Percentiles rank a stretch among this genome's conserved stretches.
phyloP scores from a whole-genome alignment of 1,140 invertebrate genomes.

The Pseudobourletiella spinata region DNA sequence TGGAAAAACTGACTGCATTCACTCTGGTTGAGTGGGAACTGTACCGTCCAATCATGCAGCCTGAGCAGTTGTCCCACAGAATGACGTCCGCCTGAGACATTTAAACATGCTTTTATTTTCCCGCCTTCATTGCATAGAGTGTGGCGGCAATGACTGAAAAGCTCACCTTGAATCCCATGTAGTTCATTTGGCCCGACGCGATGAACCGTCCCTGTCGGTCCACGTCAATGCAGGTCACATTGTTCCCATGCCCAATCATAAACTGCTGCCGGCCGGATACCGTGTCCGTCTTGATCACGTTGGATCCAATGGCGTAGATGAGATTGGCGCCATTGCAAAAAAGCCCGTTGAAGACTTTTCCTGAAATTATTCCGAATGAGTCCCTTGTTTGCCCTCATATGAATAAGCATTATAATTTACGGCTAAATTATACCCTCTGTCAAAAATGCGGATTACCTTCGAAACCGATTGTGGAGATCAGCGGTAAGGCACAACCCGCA shows the following conservation, averaged over 20 bases:
- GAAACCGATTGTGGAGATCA: slow-evolving; percentile 34
- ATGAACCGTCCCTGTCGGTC: slow-evolving; percentile 68
- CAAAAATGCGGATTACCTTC: slow-evolving; percentile 26
- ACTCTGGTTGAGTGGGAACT: slow-evolving; percentile 77
- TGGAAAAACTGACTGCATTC: slow-evolving; percentile 69
- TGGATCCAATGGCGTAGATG: slow-evolving; percentile 34
- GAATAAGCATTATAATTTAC: neutral
- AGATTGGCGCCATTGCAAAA: slow-evolving; percentile 13
- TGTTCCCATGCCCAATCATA: slow-evolving; percentile 71
- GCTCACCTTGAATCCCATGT: slow-evolving; percentile 74
- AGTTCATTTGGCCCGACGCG: slow-evolving; percentile 79
- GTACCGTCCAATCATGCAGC: slow-evolving; percentile 53
- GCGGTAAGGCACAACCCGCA: slow-evolving; percentile 8
- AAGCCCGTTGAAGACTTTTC: slow-evolving; percentile 26
- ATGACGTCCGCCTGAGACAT: slow-evolving; percentile 60
- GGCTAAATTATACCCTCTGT: neutral
- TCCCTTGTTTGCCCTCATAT: neutral
- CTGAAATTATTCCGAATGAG: neutral
- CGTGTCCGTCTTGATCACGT: slow-evolving; percentile 47
- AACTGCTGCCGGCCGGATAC: slow-evolving; percentile 61
- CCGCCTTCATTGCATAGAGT: too few species aligned
- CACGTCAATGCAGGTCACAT: slow-evolving; percentile 67
- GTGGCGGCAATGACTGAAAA: neutral
- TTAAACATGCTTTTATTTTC: neutral
- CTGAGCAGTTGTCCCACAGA: slow-evolving; percentile 70